These are phyloP conservation scores for Conistra vaccinii DNA, from an alignment of 2,888 invertebrate species.

Conservation along the genomic window DNA sequence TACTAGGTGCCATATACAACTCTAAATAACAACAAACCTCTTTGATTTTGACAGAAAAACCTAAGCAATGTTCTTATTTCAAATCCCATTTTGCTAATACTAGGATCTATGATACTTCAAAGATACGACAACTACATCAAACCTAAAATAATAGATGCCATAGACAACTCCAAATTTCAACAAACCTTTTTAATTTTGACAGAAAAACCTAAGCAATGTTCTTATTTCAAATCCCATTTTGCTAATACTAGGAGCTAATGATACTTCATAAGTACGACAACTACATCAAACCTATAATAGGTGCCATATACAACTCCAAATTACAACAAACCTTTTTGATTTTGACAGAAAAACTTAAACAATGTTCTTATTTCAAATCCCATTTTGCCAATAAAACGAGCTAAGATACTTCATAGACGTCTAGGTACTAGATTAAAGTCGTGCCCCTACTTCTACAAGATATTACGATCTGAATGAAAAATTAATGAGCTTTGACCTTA, in stretches of 20 bases:
- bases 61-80: not conserved
- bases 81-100: not conserved
- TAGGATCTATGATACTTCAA: no score
- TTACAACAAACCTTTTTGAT: not conserved
- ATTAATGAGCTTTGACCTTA: conserved; percentile 6
- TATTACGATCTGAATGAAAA: conserved; percentile 6
- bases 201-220: not conserved
- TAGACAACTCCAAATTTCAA: not conserved
- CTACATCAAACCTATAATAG: not conserved
- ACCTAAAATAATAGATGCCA: not conserved
- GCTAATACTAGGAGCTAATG: not conserved
- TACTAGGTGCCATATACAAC: no score
- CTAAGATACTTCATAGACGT: not conserved
- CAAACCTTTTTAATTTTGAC: not conserved
- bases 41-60: no score
- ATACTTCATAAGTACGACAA: not conserved
- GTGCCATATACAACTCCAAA: not conserved
- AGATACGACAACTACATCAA: no score
- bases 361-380: not conserved
- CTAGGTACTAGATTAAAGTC: not conserved
- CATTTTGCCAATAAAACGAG: not conserved
- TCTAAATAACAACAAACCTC: no score
- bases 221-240: not conserved
- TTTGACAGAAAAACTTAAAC: not conserved
- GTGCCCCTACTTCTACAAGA: not conserved